Percentiles rank a stretch among this genome's conserved stretches.
Evolutionary conservation across 2,888 invertebrate species (phyloP).

Genomic region (Ferdinandea cuprea): DNA sequence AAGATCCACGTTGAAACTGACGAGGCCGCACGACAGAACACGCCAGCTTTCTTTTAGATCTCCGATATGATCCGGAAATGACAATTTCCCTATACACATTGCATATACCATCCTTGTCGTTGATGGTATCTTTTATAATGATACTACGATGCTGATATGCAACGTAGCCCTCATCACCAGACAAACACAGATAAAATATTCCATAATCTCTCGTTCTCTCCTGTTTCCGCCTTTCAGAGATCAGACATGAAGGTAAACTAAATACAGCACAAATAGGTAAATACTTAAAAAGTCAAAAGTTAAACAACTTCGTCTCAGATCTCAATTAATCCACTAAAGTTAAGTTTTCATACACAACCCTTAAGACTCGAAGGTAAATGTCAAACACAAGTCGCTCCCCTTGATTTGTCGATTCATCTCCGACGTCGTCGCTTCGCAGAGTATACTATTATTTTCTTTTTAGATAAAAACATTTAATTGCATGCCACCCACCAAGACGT

Average conservation of each 20-base stretch:
- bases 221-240: neutral
- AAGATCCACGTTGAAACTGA: neutral
- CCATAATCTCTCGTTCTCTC: neutral
- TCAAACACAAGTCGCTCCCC: conserved; percentile 46
- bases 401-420: conserved; percentile 24
- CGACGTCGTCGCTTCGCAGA: too few relatives aligned
- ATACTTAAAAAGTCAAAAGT: conserved; percentile 28
- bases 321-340: conserved; percentile 30
- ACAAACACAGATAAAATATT: neutral
- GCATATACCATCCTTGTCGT: conserved; percentile 7
- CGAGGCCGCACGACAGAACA: conserved; percentile 44
- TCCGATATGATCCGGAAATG: conserved; percentile 40
- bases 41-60: conserved; percentile 3
- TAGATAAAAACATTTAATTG: conserved; percentile 35
- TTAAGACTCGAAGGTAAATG: conserved; percentile 51
- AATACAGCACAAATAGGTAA: neutral
- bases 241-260: neutral
- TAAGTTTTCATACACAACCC: conserved; percentile 1
- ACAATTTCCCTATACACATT: conserved; percentile 17
- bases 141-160: neutral
- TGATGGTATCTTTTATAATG: conserved; percentile 21
- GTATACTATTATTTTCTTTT: too few relatives aligned
- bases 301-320: conserved; percentile 38
- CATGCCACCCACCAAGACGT: conserved; percentile 41
- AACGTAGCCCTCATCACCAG: conserved; percentile 28